These are phyloP conservation scores for Cichlasoma orientale DNA, from an alignment of 2,797 vertebrate genomes.

Conservation along the genomic window DNA sequence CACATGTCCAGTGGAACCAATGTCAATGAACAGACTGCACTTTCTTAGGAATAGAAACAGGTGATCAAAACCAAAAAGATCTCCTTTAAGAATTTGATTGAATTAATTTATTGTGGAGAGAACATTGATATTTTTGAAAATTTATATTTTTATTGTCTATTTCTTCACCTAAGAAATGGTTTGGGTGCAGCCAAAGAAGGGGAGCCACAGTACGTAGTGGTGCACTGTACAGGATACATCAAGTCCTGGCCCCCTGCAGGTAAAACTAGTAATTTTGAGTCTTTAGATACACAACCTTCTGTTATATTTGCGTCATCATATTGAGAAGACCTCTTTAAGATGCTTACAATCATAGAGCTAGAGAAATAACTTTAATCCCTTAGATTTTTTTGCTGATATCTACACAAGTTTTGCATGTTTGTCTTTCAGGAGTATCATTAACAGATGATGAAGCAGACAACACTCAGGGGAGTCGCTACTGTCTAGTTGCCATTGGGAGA, in stretches of 20 bases:
- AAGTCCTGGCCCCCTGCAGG: constrained; percentile 98
- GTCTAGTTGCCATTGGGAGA: constrained; percentile 95
- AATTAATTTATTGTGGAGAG: neutral
- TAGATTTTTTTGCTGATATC: no score
- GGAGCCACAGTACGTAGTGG: constrained; percentile 93
- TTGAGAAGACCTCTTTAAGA: neutral
- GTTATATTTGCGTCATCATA: neutral
- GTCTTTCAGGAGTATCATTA: constrained; percentile 87
- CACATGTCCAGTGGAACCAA: constrained; percentile 84
- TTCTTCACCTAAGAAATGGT: constrained; percentile 82
- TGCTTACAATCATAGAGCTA: neutral
- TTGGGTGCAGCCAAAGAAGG: constrained; percentile 91
- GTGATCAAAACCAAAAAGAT: constrained; percentile 62
- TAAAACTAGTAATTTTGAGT: constrained; percentile 50
- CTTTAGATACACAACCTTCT: neutral
- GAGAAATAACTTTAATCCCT: neutral
- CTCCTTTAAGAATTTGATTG: neutral
- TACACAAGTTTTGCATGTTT: neutral
- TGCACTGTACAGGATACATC: constrained; percentile 98
- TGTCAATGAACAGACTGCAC: constrained; percentile 90
- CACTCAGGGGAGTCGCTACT: constrained; percentile 93
- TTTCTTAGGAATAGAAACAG: constrained; percentile 92
- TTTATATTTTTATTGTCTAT: neutral
- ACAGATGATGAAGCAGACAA: constrained; percentile 91
- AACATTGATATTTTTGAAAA: neutral